Evolutionary conservation across 2,113 vertebrate species (phyloP), one percentile per base, ranked within the genome.

Genomic region (Marcusenius ussheri): DNA sequence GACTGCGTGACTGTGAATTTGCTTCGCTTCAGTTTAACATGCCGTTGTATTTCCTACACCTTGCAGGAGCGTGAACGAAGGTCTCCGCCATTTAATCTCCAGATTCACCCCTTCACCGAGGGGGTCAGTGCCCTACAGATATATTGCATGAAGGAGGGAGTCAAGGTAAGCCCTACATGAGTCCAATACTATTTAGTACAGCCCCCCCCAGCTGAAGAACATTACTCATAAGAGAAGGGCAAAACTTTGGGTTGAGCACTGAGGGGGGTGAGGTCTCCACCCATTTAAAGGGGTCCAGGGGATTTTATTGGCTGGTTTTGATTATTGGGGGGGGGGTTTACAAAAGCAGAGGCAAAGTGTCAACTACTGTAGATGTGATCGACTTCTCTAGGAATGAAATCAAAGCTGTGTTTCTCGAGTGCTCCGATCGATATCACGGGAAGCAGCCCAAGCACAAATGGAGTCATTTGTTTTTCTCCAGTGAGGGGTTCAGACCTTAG

Each of bases 111-210:
- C 1, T 99, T 99, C 94, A 97, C 98, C 11, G 98, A 99, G 92
- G 99, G 99, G 89, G 97, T 99, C 93, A 99, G 99, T 53, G 98
- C 99, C 9, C 96, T 99, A 0, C 99, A 99, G 95, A 99, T 99
- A 94, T 99, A 99, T 95, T 99, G 99, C 91, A 98, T 99, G 97
- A 99, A 99, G 93, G 98, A 99, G 94, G 99, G 98, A 24, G 99
- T 99, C 85, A 99, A 99, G 97, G 99, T 99, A 96, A 70, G 93
- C 51, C 3, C 24, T 62, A 27, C 62, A 0, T 0, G 51, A 27
- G 3, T 56, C 1, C 0, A 24, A 1, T 74, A 47, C 21, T 2
- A 5, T 9, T 49, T 56, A 45, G n/a, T 10, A 49, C 35, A 46
- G 51, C 45, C 13, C 27, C n/a, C 49, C 46, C 10, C 46, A 35